Conservation (phyloP, 2,797 vertebrate species). For the Argyrosomus regius region DNA sequence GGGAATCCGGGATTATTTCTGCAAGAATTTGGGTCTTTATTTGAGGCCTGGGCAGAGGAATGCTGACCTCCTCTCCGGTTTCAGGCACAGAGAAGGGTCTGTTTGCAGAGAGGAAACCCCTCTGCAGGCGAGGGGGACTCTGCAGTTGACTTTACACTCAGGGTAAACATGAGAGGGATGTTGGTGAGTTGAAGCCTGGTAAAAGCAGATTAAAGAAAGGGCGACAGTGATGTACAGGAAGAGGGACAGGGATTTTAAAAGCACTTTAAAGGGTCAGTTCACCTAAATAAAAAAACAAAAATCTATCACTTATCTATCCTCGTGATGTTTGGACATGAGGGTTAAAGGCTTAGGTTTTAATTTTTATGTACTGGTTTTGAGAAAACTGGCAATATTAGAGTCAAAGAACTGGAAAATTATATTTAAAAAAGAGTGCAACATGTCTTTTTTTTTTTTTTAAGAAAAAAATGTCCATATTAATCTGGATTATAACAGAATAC, state of each 20-base stretch:
- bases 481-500: too few species aligned
- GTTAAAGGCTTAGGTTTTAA: too few species aligned
- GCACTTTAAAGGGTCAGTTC: not conserved
- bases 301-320: too few species aligned
- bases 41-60: constrained; percentile 68
- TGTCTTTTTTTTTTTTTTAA: too few species aligned
- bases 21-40: constrained; percentile 62
- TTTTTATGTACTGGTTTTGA: too few species aligned
- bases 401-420: too few species aligned
- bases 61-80: constrained; percentile 69
- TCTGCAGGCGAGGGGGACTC: constrained; percentile 27
- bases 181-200: constrained; percentile 4
- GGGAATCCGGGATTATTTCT: constrained; percentile 71
- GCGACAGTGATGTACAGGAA: not conserved
- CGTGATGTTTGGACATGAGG: too few species aligned
- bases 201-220: not conserved
- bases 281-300: too few species aligned
- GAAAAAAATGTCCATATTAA: too few species aligned
- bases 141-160: constrained; percentile 22
- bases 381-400: too few species aligned
- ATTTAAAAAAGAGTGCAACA: too few species aligned
- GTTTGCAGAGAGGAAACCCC: constrained; percentile 60
- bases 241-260: not conserved
- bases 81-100: constrained; percentile 69
- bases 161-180: constrained; percentile 39